These are phyloP conservation scores for Acarapis woodi DNA, from an alignment of 1,140 invertebrate genomes.

Conservation along the genomic window DNA sequence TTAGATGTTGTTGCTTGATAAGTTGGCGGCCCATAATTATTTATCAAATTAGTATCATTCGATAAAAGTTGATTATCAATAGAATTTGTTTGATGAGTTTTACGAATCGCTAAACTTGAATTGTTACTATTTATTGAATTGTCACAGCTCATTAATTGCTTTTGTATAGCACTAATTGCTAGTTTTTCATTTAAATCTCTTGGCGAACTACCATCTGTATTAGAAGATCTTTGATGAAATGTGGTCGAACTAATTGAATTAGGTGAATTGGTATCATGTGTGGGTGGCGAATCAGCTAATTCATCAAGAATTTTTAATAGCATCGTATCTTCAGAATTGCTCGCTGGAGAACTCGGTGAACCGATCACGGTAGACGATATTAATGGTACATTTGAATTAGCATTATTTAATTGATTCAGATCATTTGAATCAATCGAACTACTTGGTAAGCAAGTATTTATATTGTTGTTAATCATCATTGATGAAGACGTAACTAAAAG, in stretches of 20 bases:
- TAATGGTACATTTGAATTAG: no score
- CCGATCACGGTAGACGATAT: background rate
- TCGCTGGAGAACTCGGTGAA: background rate
- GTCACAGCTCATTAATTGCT: slow-evolving; percentile 54
- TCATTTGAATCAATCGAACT: no score
- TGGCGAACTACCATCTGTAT: slow-evolving; percentile 5
- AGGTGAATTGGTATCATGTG: background rate
- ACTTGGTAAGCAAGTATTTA: no score
- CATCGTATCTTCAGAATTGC: slow-evolving; percentile 3
- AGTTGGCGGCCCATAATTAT: slow-evolving; percentile 9
- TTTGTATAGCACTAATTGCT: slow-evolving; percentile 62
- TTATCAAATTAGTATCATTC: slow-evolving; percentile 3
- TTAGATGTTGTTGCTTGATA: slow-evolving; percentile 9
- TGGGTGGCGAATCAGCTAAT: background rate
- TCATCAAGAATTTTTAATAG: slow-evolving; percentile 8
- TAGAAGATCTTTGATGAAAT: background rate
- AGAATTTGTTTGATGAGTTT: no score
- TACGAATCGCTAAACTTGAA: slow-evolving; percentile 8
- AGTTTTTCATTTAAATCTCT: slow-evolving; percentile 34
- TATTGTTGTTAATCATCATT: no score
- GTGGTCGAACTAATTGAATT: background rate
- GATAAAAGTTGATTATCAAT: no score
- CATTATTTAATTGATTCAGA: no score
- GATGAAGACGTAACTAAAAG: no score
- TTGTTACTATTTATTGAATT: slow-evolving; percentile 26